Evolutionary conservation across 2,113 vertebrate species (phyloP), one percentile per base, ranked within the genome.

Genomic region (Peromyscus californicus): DNA sequence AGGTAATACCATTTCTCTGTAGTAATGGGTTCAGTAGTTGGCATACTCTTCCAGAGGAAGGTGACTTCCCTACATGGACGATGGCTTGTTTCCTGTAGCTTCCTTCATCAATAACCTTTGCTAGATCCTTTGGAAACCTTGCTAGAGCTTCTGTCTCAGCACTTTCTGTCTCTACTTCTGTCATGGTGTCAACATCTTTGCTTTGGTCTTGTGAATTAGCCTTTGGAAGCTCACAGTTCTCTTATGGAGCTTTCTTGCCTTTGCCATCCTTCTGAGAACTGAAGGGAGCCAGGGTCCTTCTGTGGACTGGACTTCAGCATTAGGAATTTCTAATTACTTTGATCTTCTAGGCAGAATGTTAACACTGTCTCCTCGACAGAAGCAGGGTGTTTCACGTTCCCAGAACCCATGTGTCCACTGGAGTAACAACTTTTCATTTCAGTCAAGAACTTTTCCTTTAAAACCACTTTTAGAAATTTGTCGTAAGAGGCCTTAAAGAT

Each of bases 191-290:
- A 54, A 9, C 33, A 26, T 63, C 74, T 51, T 65, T 36, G 13
- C 26, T 90, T 65, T 16, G 48, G 17, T 22, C 12, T 26, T n/a
- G 8, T 11, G 13, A 80, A 39, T 65, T 65, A 45, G 10, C 8
- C 4, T 33, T 39, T 48, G 39, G 10, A 7, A 9, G 31, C 9
- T 59, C 19, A 19, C 36, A 59, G 8, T 12, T 82, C 51, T n/a
- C 51, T 57, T 57, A 7, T 1, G 6, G 3, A 54, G 48, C 24
- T 22, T 29, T 11, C 22, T n/a, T 12, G 0, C 16, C 2, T 15
- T 17, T 54, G 33, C 82, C 10, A 39, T 6, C 15, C 21, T 67
- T 57, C 76, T 9, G 4, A 31, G 36, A 69, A 80, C 16, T 31
- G 33, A n/a, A 24, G 1, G 67, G 4, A 80, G 4, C 15, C 16